Conservation (phyloP, 2,888 invertebrate genomes). For the Cephus rjabovi region DNA sequence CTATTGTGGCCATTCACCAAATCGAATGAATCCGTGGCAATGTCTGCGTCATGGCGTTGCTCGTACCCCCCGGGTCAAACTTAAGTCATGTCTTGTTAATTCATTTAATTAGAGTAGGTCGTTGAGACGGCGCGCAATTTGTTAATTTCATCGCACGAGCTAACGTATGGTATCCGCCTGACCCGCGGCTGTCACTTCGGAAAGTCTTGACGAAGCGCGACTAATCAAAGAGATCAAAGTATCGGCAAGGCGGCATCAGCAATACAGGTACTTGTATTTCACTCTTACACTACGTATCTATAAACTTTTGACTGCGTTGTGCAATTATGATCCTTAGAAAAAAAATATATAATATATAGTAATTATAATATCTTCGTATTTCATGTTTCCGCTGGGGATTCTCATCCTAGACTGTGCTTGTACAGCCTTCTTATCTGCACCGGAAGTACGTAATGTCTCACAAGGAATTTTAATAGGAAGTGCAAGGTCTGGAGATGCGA, state of each 20-base stretch:
- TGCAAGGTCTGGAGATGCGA: neutral
- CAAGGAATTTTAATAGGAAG: neutral
- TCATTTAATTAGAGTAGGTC: conserved; percentile 56
- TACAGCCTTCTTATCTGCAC: neutral
- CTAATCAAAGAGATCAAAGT: no score
- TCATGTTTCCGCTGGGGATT: neutral
- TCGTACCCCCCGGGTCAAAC: conserved; percentile 27
- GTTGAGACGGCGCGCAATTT: conserved; percentile 41
- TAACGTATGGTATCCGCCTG: no score
- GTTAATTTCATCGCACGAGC: conserved; percentile 31
- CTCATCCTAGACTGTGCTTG: neutral
- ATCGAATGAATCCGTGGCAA: no score
- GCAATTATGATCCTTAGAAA: neutral
- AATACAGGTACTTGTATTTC: no score
- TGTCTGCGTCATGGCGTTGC: no score
- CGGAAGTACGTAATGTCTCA: neutral
- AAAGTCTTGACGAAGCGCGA: no score
- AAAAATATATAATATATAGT: neutral
- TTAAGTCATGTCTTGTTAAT: conserved; percentile 47
- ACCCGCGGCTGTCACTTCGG: no score
- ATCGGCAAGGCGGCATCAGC: no score
- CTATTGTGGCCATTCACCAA: no score
- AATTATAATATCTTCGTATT: neutral
- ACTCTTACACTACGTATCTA: no score
- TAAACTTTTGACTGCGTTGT: neutral